These are phyloP conservation scores for Archegozetes longisetosus DNA, from an alignment of 1,140 invertebrate species.

Conservation along the genomic window DNA sequence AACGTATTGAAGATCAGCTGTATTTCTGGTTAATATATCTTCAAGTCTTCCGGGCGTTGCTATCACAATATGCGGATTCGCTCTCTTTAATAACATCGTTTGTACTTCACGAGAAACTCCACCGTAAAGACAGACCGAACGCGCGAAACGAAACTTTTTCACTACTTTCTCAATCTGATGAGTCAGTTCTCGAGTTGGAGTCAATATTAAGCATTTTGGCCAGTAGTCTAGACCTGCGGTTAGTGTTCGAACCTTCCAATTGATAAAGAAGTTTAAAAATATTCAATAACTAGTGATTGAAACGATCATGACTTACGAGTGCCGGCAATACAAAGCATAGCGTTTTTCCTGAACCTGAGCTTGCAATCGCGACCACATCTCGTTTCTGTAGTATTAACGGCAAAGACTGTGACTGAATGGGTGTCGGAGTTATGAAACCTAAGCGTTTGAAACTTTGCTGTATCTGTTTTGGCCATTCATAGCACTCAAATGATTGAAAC, in stretches of 20 bases:
- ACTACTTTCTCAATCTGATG: background rate
- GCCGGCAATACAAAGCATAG: constrained; percentile 43
- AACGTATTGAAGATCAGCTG: background rate
- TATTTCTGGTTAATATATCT: background rate
- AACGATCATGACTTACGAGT: constrained; percentile 43
- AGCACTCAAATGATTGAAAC: background rate
- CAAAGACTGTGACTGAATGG: constrained; percentile 72
- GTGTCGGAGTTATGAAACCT: constrained; percentile 14
- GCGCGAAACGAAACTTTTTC: background rate
- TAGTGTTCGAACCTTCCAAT: background rate
- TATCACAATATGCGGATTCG: constrained; percentile 39
- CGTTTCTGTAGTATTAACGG: constrained; percentile 74
- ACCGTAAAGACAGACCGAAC: constrained; percentile 34
- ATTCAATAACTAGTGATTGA: constrained; percentile 65
- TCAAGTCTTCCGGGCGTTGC: background rate
- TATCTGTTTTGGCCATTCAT: background rate
- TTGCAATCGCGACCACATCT: constrained; percentile 82
- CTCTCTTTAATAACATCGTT: constrained; percentile 25
- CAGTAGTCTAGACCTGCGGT: background rate
- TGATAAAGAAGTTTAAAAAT: background rate
- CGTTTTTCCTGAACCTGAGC: constrained; percentile 62
- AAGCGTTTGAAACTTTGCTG: background rate
- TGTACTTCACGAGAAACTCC: constrained; percentile 70
- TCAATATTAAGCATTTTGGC: background rate
- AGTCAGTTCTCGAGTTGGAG: constrained; percentile 8